Conservation (phyloP, 2,797 vertebrate species). For the Megalops cyprinoides region DNA sequence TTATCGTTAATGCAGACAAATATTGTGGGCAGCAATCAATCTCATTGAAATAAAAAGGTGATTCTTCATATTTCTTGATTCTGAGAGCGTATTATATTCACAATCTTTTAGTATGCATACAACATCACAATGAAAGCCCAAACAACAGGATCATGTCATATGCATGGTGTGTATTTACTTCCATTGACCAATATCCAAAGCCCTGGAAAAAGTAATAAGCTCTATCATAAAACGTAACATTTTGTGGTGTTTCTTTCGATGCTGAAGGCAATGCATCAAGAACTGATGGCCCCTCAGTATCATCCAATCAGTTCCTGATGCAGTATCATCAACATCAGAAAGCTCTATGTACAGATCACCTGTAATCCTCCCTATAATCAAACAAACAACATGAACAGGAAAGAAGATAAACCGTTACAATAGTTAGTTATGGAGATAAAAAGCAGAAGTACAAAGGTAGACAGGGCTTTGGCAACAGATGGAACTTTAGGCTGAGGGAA, state of each 20-base stretch:
- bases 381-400: slow-evolving; percentile 27
- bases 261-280: slow-evolving; percentile 99
- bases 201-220: no score
- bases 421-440: not conserved
- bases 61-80: no score
- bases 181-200: no score
- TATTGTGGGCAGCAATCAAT: no score
- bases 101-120: no score
- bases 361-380: not conserved
- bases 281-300: slow-evolving; percentile 88
- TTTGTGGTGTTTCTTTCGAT: slow-evolving; percentile 79
- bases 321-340: slow-evolving; percentile 99
- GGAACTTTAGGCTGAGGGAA: not conserved
- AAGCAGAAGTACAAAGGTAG: not conserved
- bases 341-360: slow-evolving; percentile 31
- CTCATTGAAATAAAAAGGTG: no score
- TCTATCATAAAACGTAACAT: no score
- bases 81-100: no score
- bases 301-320: slow-evolving; percentile 99
- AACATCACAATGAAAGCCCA: no score
- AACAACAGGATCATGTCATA: no score
- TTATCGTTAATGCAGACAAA: no score
- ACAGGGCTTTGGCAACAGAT: slow-evolving; percentile 40
- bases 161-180: no score
- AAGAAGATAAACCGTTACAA: slow-evolving; percentile 1